These are phyloP conservation scores for Lepilemur septentrionalis DNA, from an alignment of 2,797 vertebrate genomes.

Conservation along the genomic window DNA sequence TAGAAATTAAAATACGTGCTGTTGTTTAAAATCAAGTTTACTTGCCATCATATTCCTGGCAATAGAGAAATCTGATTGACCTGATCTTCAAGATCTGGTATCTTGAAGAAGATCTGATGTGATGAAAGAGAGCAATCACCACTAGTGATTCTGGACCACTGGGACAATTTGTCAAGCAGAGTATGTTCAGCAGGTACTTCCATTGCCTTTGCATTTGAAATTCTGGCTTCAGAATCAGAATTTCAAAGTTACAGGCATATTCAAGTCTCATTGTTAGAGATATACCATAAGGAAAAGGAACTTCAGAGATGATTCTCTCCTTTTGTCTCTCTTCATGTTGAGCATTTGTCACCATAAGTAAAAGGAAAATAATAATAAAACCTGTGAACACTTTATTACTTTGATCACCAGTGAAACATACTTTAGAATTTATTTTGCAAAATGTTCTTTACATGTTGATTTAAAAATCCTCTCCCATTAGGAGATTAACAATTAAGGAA, in stretches of 20 bases:
- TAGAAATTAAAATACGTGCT: conserved; percentile 5
- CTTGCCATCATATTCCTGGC: background rate
- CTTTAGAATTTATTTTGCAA: background rate
- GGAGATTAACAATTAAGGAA: background rate
- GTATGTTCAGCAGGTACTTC: too few species aligned
- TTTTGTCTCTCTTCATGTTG: background rate
- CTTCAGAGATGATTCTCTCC: background rate
- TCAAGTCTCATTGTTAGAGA: background rate
- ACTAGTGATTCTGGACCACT: background rate
- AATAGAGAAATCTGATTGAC: background rate
- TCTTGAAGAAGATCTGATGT: background rate
- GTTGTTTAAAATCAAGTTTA: background rate
- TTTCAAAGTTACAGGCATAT: background rate
- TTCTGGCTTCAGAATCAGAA: background rate
- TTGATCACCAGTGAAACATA: background rate
- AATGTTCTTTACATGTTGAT: background rate
- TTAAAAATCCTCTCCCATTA: background rate
- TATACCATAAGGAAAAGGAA: background rate
- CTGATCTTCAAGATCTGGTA: background rate
- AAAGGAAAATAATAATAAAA: background rate
- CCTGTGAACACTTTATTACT: background rate
- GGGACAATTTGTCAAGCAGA: background rate
- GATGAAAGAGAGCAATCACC: background rate
- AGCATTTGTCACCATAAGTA: background rate
- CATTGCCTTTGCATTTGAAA: background rate